Conservation (phyloP, 2,797 vertebrate genomes). For the Microctenopoma lineatum region DNA sequence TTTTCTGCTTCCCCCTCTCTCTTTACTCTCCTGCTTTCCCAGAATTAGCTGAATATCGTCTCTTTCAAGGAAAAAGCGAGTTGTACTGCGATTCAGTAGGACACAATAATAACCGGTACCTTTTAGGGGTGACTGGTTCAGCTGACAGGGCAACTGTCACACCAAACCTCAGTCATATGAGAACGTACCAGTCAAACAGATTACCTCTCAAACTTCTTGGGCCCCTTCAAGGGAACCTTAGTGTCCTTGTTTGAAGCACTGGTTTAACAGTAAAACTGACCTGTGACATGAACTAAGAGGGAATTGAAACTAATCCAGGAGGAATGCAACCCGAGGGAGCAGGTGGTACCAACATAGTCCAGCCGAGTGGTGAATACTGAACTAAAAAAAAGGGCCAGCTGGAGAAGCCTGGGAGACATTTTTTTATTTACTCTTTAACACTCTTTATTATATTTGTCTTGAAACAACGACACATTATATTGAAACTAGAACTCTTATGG, state of each 20-base stretch:
- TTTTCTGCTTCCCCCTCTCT: conserved; percentile 18
- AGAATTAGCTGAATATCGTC: conserved; percentile 24
- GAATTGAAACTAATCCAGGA: conserved; percentile 61
- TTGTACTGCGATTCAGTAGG: conserved; percentile 5
- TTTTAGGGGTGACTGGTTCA: neutral
- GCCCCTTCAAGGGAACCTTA: conserved; percentile 41
- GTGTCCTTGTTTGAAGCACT: conserved; percentile 32
- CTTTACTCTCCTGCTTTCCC: conserved; percentile 34
- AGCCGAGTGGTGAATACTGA: conserved; percentile 53
- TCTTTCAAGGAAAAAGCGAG: conserved; percentile 22
- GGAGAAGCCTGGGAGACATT: neutral
- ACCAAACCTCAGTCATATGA: neutral
- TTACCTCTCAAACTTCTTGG: neutral
- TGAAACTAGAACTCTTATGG: neutral
- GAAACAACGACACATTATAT: no score
- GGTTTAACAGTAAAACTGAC: conserved; percentile 48
- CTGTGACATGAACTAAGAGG: conserved; percentile 47
- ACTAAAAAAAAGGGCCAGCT: conserved; percentile 25
- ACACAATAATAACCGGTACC: no score
- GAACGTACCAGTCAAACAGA: neutral
- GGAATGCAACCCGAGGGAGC: conserved; percentile 58
- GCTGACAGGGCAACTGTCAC: neutral
- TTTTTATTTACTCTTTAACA: neutral
- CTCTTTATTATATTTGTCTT: no score
- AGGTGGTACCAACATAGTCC: conserved; percentile 58